Evolutionary conservation across 1,140 invertebrate genomes (phyloP).

Genomic region (Drosophila quadrilineata): DNA sequence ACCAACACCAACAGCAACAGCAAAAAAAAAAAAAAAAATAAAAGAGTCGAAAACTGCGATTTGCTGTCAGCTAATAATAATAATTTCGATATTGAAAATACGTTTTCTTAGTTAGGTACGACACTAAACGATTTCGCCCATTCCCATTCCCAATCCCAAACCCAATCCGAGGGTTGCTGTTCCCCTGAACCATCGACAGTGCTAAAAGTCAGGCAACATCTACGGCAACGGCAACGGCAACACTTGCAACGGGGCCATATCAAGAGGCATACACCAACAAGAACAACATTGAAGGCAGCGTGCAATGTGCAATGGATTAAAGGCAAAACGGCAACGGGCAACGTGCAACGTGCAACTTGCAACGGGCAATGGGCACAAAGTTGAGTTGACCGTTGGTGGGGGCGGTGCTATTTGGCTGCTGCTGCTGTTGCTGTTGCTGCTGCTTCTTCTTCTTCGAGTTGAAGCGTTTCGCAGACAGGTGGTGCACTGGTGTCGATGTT

Average conservation of each 20-base stretch:
- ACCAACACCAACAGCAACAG: constrained; percentile 52
- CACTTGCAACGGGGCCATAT: constrained; percentile 1
- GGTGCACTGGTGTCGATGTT: constrained; percentile 76
- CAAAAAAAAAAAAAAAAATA: too few relatives aligned
- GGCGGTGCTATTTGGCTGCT: constrained; percentile 72
- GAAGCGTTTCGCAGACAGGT: constrained; percentile 60
- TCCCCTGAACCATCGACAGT: constrained; percentile 38
- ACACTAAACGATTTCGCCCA: constrained; percentile 79
- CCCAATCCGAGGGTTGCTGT: constrained; percentile 34
- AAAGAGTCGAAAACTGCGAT: constrained; percentile 76
- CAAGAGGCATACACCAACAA: constrained; percentile 6
- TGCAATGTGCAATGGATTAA: constrained; percentile 10
- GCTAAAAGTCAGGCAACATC: constrained; percentile 72
- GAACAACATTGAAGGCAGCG: constrained; percentile 17
- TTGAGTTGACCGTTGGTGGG: constrained; percentile 76
- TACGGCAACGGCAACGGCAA: constrained; percentile 27
- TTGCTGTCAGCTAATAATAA: constrained; percentile 81
- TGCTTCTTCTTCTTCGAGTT: constrained; percentile 12
- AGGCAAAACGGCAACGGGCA: constrained; percentile 7
- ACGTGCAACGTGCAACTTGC: constrained; percentile 9
- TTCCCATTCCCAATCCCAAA: too few relatives aligned
- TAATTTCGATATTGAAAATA: constrained; percentile 81
- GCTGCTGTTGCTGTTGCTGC: constrained; percentile 42
- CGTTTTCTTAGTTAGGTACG: constrained; percentile 78
- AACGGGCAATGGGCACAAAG: constrained; percentile 31